phyloP scores from a whole-genome alignment of 2,113 vertebrate species.

The Entomyzon cyanotis region DNA sequence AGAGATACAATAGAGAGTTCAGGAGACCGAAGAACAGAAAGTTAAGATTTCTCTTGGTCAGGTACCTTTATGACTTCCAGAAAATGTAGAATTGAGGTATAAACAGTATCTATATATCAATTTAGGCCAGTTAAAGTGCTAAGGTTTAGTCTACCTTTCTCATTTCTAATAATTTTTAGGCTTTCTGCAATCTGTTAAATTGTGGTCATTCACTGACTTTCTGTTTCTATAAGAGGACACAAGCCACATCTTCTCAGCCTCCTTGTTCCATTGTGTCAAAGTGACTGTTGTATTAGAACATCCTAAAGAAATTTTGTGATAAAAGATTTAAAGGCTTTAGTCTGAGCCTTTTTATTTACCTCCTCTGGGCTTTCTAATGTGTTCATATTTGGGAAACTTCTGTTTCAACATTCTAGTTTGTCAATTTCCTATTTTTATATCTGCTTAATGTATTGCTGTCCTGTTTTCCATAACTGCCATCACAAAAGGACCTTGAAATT shows the following conservation, averaged over 20 bases:
- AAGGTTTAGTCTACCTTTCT: background rate
- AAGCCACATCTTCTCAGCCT: background rate
- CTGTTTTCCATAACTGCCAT: background rate
- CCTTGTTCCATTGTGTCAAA: background rate
- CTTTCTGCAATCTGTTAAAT: background rate
- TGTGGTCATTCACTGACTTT: background rate
- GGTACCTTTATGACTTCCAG: background rate
- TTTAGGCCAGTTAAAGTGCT: background rate
- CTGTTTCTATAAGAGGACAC: background rate
- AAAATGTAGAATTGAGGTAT: background rate
- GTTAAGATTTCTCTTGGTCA: background rate
- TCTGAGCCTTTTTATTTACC: background rate
- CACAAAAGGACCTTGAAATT: constrained; percentile 37
- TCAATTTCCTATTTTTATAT: background rate
- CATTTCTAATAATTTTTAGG: background rate
- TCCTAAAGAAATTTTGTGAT: background rate
- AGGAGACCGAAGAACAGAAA: background rate
- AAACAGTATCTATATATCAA: background rate
- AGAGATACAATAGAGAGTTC: background rate
- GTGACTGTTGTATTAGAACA: background rate
- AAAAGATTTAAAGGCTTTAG: background rate
- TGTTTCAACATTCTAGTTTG: background rate
- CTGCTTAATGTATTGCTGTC: constrained; percentile 9
- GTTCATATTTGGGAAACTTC: background rate
- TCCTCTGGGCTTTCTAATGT: background rate